Percentiles rank a stretch among this genome's conserved stretches.
Conservation (phyloP, 1,140 invertebrate species). For the Lithobius niger region DNA sequence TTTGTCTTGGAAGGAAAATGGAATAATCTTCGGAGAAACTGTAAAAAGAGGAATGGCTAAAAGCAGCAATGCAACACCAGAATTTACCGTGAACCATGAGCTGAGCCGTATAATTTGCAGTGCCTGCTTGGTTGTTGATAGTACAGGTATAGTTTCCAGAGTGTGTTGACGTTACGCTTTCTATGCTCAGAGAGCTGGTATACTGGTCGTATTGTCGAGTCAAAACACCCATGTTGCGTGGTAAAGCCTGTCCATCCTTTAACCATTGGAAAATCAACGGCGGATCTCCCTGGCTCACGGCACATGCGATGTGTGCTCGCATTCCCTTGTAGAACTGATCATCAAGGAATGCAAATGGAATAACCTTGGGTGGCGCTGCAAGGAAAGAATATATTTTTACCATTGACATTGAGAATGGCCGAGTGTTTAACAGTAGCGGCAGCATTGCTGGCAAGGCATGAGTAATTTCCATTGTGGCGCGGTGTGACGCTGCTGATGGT, state of each 20-base stretch:
- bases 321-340: no score
- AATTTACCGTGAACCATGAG: conserved; percentile 34
- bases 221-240: neutral
- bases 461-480: conserved; percentile 74
- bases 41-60: no score
- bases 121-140: conserved; percentile 50
- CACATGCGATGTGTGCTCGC: no score
- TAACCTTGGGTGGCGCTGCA: conserved; percentile 44
- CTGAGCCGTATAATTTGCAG: conserved; percentile 42
- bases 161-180: conserved; percentile 35
- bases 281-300: no score
- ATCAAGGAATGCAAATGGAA: conserved; percentile 44
- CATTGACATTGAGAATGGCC: conserved; percentile 64
- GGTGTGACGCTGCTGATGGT: conserved; percentile 70
- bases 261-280: conserved; percentile 63
- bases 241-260: conserved; percentile 23
- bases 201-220: neutral
- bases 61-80: no score
- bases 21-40: no score
- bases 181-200: conserved; percentile 26
- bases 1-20: no score
- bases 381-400: conserved; percentile 36
- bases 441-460: conserved; percentile 59
- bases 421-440: conserved; percentile 58
- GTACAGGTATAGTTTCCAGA: conserved; percentile 60